Base-by-base conservation (phyloP, 2,888 invertebrate genomes). In the Parnassius smintheus region DNA sequence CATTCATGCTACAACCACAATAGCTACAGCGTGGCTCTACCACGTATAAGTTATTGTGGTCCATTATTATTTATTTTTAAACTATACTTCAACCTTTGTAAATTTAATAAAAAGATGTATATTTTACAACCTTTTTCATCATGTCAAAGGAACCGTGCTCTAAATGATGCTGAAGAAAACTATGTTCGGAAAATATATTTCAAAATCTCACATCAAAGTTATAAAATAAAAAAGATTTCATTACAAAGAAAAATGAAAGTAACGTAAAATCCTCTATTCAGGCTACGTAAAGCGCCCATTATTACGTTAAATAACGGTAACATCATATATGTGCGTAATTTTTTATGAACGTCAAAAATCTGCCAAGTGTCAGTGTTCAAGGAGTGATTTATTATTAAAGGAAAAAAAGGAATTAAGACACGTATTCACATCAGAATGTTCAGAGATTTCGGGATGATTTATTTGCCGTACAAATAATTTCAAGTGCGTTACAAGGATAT, bases 311-410 rank as follows among this genome's bases (percentile, higher is more conserved):
- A 62, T 49, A 58, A 44, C 50, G 48, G 49, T 13, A 54, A 4
- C 35, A 35, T 7, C 35, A 4, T 35, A 35, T 35, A 46, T 46
- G 44, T 25, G 44, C 54, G 50, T 62, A 58, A 62, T 49, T 62
- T 62, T 59, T 62, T 62, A 57, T 57, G 62, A 62, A 52, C 22
- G 54, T 45, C 49, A 62, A 48, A 54, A 54, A 62, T 58, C 50
- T 62, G 62, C 62, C 62, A 58, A 62, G 53, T 62, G 44, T 44
- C 35, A n/a, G 18, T 9, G 49, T 22, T 12, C 35, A 44, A 58
- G 35, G 13, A 50, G 49, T 44, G 49, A 62, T 62, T 58, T 58
- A 62, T 62, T 58, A 50, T 18, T 35, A 13, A 44, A 49, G 13
- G 41, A 46, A 41, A 22, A 51, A 51, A 46, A 59, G 35, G 35